Evolutionary conservation across 2,797 vertebrate species (phyloP), one percentile per base, ranked within the genome.

Genomic region (Sibirionetta formosa): DNA sequence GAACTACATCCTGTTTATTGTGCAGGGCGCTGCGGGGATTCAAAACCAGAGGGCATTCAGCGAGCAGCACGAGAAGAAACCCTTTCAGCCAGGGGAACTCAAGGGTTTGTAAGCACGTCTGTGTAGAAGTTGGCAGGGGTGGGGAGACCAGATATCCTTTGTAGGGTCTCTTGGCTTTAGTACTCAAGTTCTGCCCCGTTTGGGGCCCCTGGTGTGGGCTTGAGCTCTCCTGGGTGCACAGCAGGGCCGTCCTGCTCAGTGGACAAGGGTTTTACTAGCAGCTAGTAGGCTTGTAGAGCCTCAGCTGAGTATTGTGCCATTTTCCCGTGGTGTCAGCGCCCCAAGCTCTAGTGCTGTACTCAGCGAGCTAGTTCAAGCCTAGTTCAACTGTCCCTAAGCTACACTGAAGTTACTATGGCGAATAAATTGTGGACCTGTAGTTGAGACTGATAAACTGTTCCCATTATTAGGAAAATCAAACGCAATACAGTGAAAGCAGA

Each of bases 121-220:
- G 71, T 17, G 31, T 27, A 26, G 38, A 78, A 61, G 7, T 1
- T 29, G 9, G 0, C 27, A 1, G 9, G 12, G 7, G 0, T 24
- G 7, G 4, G 13, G 29, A 29, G 14, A 16, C 14, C 24, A 58
- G 42, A 57, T 78, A 63, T 14, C 20, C 56, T 19, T 82, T 79
- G 9, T 2, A 23, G 27, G 31, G 24, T 70, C 64, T 82, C 36
- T 16, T 86, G 48, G 35, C 56, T 82, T 65, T 42, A 66, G 29
- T 15, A 9, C 3, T n/a, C 38, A 64, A 36, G 33, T 13, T 9
- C 9, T 23, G 1, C 4, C n/a, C 40, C 4, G 1, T 9, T 8
- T 24, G 38, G 53, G 76, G 38, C 19, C 27, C 33, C 46, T 44
- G 66, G 6, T 17, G 20, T 1, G n/a, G 73, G 63, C n/a, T 51